Base-by-base conservation (phyloP, 1,140 invertebrate species). In the Lanistes nyassanus region DNA sequence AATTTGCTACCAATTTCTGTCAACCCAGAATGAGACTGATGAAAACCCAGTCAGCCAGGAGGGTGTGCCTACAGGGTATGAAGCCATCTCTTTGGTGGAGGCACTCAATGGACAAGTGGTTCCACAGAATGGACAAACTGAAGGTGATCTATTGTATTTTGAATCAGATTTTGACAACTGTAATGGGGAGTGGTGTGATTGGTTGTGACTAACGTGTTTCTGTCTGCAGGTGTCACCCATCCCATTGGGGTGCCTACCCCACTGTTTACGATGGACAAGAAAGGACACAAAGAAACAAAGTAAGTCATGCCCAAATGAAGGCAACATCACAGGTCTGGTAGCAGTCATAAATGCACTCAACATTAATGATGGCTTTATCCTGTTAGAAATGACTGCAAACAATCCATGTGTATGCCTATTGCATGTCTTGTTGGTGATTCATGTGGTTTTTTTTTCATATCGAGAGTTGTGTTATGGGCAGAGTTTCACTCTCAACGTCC, bases 31-130 rank as follows among this genome's bases (percentile, higher is more conserved):
- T 67, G 83, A 82, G 13, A 71, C 68, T n/a, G 86, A 88, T 37
- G 87, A 88, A 62, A 85, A 80, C 42, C 71, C 80, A n/a, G 84
- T 86, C 2, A 88, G 84, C 81, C 88, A 92, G 90, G 89, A 96
- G 87, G 95, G 95, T 87, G 94, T 98, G 83, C 97, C 97, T 39
- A 91, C 93, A 0, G 97, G 98, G 0, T 99, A 98, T 87, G 96
- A 98, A 90, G 93, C 96, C 29, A 94, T 99, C 60, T 96, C 97
- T 0, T 90, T 99, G n/a, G 95, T 99, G 74, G 98, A 99, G 90
- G 98, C 98, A 9, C 90, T 99, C n/a, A 99, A 99, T 91, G 98
- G 98, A 0, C 97, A 81, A 65, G 75, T 77, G 56, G 76, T 77
- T 26, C 75, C 79, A 37, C 77, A 67, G 66, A 72, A 56, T 67